Conservation (phyloP, 2,888 invertebrate species). For the Neoaliturus tenellus region DNA sequence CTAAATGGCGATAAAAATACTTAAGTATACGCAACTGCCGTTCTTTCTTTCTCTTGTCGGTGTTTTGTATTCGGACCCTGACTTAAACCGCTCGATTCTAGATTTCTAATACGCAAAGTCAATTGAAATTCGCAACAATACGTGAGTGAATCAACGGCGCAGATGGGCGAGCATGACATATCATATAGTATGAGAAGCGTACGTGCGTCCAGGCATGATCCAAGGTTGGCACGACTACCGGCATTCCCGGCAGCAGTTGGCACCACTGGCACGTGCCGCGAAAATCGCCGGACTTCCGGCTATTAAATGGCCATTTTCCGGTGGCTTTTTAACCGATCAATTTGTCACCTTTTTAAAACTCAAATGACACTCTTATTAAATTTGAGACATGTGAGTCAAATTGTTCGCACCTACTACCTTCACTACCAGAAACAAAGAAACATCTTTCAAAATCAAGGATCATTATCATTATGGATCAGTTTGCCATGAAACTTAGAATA, state of each 20-base stretch:
- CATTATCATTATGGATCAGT: too few relatives aligned
- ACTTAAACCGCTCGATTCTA: background rate
- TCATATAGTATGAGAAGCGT: constrained; percentile 29
- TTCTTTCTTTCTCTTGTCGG: background rate
- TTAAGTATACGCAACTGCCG: too few relatives aligned
- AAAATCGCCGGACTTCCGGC: constrained; percentile 20
- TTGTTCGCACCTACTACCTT: too few relatives aligned
- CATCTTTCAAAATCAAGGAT: too few relatives aligned
- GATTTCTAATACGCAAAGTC: background rate
- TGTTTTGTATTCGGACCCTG: background rate
- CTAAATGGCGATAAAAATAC: too few relatives aligned
- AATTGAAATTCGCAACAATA: constrained; percentile 18
- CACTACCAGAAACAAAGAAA: too few relatives aligned
- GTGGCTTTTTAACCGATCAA: background rate
- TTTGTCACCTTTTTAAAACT: background rate
- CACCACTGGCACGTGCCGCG: background rate
- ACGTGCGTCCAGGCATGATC: constrained; percentile 2
- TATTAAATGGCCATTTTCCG: background rate
- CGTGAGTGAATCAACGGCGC: constrained; percentile 12
- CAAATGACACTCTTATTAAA: background rate
- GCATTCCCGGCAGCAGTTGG: background rate
- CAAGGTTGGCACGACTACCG: constrained; percentile 19
- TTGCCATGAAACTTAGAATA: too few relatives aligned
- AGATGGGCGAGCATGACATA: constrained; percentile 18
- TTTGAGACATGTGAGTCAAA: too few relatives aligned